Percentiles rank a stretch among this genome's conserved stretches.
Evolutionary conservation across 1,140 invertebrate genomes (phyloP).

Genomic region (Euglossa dilemma): DNA sequence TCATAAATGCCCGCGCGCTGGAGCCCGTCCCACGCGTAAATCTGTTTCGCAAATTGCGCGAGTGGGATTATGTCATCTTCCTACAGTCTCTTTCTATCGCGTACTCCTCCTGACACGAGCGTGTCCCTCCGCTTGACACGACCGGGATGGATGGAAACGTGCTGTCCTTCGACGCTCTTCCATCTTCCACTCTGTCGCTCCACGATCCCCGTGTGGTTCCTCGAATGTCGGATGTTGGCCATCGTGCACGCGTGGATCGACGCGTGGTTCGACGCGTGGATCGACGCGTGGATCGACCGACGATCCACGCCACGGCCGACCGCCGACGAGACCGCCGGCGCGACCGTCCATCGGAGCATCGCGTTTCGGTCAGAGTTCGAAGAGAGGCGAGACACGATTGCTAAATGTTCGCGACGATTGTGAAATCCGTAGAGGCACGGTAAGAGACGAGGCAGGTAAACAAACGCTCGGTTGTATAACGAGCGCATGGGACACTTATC

Average conservation of each 20-base stretch:
- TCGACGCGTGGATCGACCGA: too few species aligned
- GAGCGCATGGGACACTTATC: conserved; percentile 65
- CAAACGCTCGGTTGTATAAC: conserved; percentile 55
- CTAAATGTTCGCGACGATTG: conserved; percentile 22
- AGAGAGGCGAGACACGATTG: neutral
- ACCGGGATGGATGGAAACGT: conserved; percentile 30
- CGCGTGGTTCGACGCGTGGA: too few species aligned
- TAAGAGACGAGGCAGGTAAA: conserved; percentile 56
- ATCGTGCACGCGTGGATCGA: too few species aligned
- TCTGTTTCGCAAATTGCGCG: conserved; percentile 81
- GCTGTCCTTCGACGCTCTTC: conserved; percentile 55
- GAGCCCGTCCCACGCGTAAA: conserved; percentile 81
- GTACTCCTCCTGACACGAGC: conserved; percentile 51
- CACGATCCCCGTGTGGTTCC: too few species aligned
- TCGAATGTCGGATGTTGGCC: neutral
- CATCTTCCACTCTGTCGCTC: conserved; percentile 32
- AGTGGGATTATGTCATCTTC: conserved; percentile 78
- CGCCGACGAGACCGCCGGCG: too few species aligned
- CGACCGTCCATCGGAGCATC: too few species aligned
- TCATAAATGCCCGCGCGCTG: conserved; percentile 78
- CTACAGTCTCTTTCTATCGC: conserved; percentile 65
- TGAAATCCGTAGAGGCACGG: conserved; percentile 54
- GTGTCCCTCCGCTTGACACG: conserved; percentile 50
- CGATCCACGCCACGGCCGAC: too few species aligned
- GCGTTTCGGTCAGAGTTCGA: conserved; percentile 4